Percentiles rank a stretch among this genome's conserved stretches.
These are phyloP conservation scores for Nixonia krombeini DNA, from an alignment of 1,140 invertebrate genomes.

Conservation along the genomic window DNA sequence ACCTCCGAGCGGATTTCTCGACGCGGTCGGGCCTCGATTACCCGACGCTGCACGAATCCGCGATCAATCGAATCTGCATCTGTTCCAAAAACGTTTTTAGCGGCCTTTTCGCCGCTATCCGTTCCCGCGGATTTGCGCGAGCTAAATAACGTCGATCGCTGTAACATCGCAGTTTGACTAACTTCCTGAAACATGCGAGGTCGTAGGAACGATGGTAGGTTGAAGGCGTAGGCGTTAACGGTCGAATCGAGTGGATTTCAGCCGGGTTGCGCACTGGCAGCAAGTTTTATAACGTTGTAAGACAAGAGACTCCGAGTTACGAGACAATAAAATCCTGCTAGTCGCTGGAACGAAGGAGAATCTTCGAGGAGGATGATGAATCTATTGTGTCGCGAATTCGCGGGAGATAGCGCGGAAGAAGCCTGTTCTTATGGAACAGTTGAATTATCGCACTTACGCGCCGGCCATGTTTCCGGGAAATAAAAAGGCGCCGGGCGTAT, in stretches of 20 bases:
- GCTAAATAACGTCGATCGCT: no score
- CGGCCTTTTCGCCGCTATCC: no score
- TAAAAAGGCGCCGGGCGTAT: background rate
- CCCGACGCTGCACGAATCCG: slow-evolving; percentile 9
- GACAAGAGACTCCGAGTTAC: slow-evolving; percentile 57
- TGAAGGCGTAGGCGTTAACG: slow-evolving; percentile 6
- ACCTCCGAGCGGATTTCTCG: slow-evolving; percentile 9
- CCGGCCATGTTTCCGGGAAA: background rate
- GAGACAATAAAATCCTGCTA: slow-evolving; percentile 54
- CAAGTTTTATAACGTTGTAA: slow-evolving; percentile 57
- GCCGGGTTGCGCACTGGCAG: slow-evolving; percentile 2
- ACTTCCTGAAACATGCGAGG: no score
- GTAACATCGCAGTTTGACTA: no score
- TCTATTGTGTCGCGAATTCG: slow-evolving; percentile 33
- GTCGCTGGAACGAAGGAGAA: slow-evolving; percentile 30
- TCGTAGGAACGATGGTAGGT: no score
- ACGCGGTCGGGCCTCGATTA: background rate
- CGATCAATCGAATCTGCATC: background rate
- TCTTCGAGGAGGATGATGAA: slow-evolving; percentile 20
- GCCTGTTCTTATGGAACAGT: no score
- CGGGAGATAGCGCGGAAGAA: no score
- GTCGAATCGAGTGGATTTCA: slow-evolving; percentile 49
- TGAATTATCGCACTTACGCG: background rate
- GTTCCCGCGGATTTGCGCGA: no score
- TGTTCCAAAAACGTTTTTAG: no score